Percentiles rank a stretch among this genome's conserved stretches.
Conservation (phyloP, 2,797 vertebrate species). For the Leptatherina wallacei region DNA sequence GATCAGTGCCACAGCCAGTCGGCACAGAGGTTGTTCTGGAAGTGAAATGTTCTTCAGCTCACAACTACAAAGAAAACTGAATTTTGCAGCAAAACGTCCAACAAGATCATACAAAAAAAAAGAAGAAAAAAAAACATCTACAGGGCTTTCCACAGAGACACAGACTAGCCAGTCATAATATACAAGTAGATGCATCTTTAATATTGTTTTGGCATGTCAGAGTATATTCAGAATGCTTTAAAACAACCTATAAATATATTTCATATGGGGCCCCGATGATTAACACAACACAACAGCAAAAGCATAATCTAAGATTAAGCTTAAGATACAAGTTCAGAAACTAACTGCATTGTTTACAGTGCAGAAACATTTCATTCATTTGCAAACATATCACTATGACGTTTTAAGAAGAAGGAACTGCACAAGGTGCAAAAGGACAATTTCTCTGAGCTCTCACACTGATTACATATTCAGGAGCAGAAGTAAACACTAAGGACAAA, state of each 20-base stretch:
- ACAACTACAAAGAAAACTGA: conserved; percentile 19
- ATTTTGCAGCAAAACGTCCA: conserved; percentile 4
- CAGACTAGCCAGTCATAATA: no score
- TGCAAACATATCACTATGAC: neutral
- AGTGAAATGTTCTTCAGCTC: conserved; percentile 2
- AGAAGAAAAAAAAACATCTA: no score
- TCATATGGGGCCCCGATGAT: neutral
- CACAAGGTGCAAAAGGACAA: neutral
- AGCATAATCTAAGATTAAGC: neutral
- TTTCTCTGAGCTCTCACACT: neutral
- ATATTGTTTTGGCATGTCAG: conserved; percentile 18
- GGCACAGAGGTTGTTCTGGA: conserved; percentile 38
- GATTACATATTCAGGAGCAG: conserved; percentile 27
- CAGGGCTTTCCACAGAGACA: no score
- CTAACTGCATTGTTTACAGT: conserved; percentile 13
- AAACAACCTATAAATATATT: neutral
- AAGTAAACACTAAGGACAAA: conserved; percentile 24
- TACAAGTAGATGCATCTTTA: neutral
- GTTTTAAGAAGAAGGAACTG: conserved; percentile 2
- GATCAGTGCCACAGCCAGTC: conserved; percentile 30
- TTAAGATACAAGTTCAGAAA: neutral
- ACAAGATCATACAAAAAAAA: conserved; percentile 12
- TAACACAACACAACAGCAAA: neutral
- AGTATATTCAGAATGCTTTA: conserved; percentile 10
- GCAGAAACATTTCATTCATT: conserved; percentile 10